phyloP scores from a whole-genome alignment of 1,140 invertebrate species.

The Pectinophora gossypiella region DNA sequence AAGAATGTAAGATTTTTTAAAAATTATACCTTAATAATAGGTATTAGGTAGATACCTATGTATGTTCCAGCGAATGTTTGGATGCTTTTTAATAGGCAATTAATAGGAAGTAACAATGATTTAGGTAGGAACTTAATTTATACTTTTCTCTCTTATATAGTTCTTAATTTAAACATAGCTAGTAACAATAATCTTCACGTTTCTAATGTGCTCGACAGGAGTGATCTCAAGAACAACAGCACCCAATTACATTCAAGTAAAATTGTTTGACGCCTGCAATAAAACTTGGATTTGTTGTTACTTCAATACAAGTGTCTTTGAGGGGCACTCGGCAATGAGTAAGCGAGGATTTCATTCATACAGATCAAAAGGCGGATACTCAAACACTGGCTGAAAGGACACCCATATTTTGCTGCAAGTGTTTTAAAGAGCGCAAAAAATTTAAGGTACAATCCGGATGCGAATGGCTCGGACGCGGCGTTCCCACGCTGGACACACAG shows the following conservation, averaged over 20 bases:
- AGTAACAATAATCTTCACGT: too few species aligned
- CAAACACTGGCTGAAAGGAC: slow-evolving; percentile 34
- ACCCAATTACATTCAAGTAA: slow-evolving; percentile 1
- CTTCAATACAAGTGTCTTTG: slow-evolving; percentile 15
- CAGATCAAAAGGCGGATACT: slow-evolving; percentile 39
- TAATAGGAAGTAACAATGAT: too few species aligned
- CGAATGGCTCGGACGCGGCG: slow-evolving; percentile 37
- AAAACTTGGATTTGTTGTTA: slow-evolving; percentile 15
- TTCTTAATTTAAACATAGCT: too few species aligned
- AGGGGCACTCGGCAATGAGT: slow-evolving; percentile 16
- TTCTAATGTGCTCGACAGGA: not conserved
- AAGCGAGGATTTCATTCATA: slow-evolving; percentile 6
- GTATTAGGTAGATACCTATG: not conserved
- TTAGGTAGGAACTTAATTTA: too few species aligned
- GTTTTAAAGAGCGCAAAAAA: slow-evolving; percentile 62
- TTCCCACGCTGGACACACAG: slow-evolving; percentile 63
- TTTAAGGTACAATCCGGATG: slow-evolving; percentile 62
- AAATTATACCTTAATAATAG: not conserved
- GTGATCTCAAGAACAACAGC: not conserved
- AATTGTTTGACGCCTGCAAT: slow-evolving; percentile 5
- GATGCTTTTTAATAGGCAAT: too few species aligned
- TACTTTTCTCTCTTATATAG: too few species aligned
- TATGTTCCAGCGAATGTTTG: too few species aligned
- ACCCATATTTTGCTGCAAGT: slow-evolving; percentile 55
- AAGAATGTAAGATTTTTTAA: not conserved